A percentile compares a stretch with the other conserved stretches of the same genome.
Evolutionary conservation across 2,113 vertebrate species (phyloP).

Genomic region (Aegotheles bennettii): DNA sequence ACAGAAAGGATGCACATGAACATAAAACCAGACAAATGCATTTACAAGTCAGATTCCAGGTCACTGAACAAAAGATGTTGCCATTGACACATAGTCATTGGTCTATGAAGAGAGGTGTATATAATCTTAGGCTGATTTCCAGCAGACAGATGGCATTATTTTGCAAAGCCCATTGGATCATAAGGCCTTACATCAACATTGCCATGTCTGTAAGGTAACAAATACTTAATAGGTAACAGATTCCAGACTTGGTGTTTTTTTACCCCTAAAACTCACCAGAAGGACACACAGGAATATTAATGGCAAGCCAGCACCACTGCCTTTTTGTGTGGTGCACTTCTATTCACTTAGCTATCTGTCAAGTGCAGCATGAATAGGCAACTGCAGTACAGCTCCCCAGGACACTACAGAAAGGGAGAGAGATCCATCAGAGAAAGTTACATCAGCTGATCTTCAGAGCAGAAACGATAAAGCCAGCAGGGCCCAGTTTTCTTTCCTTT

Average conservation of each 20-base stretch:
- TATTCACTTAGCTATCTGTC: not conserved
- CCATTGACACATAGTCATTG: not conserved
- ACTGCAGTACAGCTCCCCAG: not conserved
- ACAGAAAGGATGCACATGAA: not conserved
- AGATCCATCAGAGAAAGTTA: conserved; percentile 27
- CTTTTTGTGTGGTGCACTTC: not conserved
- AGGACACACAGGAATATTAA: not conserved
- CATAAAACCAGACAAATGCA: not conserved
- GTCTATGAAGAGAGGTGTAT: not conserved
- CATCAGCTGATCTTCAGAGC: conserved; percentile 7
- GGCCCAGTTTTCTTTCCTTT: not conserved
- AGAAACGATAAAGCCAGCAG: not conserved
- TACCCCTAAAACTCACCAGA: not conserved
- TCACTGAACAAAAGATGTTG: conserved; percentile 21
- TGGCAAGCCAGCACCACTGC: not conserved
- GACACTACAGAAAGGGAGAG: not conserved
- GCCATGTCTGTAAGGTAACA: not conserved
- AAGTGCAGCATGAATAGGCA: not conserved
- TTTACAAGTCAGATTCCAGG: not conserved
- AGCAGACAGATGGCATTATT: not conserved
- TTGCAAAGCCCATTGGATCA: not conserved
- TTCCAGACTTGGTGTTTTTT: not conserved
- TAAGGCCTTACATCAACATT: not conserved
- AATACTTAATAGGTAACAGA: not conserved
- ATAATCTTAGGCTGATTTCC: not conserved